Evolutionary conservation across 2,888 invertebrate species (phyloP).

Genomic region (Leptura quadrifasciata): DNA sequence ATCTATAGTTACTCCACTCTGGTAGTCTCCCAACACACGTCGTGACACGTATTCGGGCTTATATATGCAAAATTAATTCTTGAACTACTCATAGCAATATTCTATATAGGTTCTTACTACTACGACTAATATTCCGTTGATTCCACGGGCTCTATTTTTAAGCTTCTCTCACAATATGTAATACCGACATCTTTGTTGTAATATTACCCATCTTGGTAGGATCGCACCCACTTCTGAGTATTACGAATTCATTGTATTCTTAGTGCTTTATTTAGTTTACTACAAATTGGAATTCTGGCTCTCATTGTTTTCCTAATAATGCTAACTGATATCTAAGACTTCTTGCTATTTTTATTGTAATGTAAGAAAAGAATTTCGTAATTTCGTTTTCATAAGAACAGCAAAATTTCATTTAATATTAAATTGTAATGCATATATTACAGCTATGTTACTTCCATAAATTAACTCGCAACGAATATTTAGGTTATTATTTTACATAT

Average conservation of each 20-base stretch:
- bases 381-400: background rate
- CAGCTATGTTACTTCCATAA: background rate
- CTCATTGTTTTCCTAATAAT: background rate
- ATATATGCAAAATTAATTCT: too few relatives aligned
- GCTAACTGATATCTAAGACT: background rate
- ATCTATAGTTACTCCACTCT: too few relatives aligned
- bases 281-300: background rate
- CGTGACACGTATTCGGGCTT: too few relatives aligned
- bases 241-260: background rate
- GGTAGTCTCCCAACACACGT: too few relatives aligned
- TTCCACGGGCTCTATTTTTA: too few relatives aligned
- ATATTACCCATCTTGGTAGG: background rate
- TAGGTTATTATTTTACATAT: background rate
- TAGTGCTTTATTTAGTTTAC: background rate
- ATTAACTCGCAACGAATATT: background rate
- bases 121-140: too few relatives aligned
- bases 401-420: background rate
- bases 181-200: background rate
- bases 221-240: background rate
- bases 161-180: too few relatives aligned
- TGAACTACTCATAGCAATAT: too few relatives aligned
- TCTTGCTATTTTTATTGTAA: background rate
- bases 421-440: constrained; percentile 2
- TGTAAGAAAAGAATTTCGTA: background rate
- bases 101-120: too few relatives aligned